Conservation (phyloP, 1,140 invertebrate genomes). For the Formica exsecta region DNA sequence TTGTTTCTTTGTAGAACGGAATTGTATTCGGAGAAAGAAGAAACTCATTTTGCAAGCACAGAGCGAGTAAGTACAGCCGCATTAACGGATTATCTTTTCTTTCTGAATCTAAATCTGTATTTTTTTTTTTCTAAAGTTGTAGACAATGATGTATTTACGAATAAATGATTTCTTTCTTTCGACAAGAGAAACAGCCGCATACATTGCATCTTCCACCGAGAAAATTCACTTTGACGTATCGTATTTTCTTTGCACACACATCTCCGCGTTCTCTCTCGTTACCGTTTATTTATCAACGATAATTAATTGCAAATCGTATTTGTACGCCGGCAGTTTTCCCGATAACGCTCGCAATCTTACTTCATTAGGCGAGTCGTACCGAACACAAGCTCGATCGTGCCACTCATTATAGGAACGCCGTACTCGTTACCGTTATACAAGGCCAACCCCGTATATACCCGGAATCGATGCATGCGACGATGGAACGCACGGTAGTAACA, state of each 20-base stretch:
- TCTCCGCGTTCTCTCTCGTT: background rate
- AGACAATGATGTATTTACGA: conserved; percentile 23
- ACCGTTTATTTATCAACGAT: conserved; percentile 22
- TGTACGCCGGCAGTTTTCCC: background rate
- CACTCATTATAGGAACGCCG: conserved; percentile 60
- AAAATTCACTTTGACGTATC: background rate
- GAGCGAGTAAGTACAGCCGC: background rate
- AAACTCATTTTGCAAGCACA: background rate
- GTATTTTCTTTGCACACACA: background rate
- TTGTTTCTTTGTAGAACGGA: conserved; percentile 35
- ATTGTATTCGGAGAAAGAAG: background rate
- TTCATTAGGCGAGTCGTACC: conserved; percentile 63
- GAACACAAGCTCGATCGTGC: conserved; percentile 43
- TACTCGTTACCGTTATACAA: conserved; percentile 52
- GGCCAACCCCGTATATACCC: conserved; percentile 6
- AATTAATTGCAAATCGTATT: conserved; percentile 24
- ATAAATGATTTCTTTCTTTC: background rate
- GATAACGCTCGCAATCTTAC: conserved; percentile 52
- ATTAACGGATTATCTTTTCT: background rate
- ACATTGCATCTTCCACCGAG: background rate
- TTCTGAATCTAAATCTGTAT: no score
- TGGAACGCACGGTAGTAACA: conserved; percentile 45
- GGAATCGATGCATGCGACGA: conserved; percentile 67
- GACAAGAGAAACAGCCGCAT: background rate
- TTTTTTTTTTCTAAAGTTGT: background rate